phyloP scores from a whole-genome alignment of 2,888 invertebrate species.

The Drosophila tanythrix region DNA sequence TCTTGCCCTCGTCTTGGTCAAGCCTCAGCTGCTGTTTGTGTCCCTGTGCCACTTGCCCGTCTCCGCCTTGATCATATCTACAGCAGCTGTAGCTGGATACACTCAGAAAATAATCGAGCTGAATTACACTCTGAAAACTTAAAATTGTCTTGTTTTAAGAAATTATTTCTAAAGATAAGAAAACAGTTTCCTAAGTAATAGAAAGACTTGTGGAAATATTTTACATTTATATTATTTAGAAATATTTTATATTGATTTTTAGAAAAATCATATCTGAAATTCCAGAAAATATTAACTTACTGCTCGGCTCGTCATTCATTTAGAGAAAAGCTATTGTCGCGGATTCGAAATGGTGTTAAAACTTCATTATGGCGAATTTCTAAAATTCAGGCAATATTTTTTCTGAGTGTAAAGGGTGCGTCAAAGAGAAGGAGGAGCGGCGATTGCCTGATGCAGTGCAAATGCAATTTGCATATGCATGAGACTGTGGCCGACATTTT shows the following conservation, averaged over 20 bases:
- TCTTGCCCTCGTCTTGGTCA: constrained; percentile 69
- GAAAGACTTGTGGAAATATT: background rate
- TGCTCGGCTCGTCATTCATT: no score
- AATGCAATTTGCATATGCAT: constrained; percentile 80
- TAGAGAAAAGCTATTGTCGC: no score
- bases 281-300: background rate
- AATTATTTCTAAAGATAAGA: background rate
- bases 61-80: constrained; percentile 48
- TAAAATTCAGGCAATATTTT: background rate
- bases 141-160: no score
- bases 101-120: background rate
- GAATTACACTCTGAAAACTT: background rate
- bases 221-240: no score
- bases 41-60: constrained; percentile 27
- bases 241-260: no score
- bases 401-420: background rate
- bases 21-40: constrained; percentile 38
- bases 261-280: background rate
- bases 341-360: no score
- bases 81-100: background rate
- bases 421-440: background rate
- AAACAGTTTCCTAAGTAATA: background rate
- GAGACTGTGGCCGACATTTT: constrained; percentile 79
- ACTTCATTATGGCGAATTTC: background rate
- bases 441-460: constrained; percentile 38